These are phyloP conservation scores for Aplysia californica DNA, from an alignment of 1,140 invertebrate species.

Conservation along the genomic window DNA sequence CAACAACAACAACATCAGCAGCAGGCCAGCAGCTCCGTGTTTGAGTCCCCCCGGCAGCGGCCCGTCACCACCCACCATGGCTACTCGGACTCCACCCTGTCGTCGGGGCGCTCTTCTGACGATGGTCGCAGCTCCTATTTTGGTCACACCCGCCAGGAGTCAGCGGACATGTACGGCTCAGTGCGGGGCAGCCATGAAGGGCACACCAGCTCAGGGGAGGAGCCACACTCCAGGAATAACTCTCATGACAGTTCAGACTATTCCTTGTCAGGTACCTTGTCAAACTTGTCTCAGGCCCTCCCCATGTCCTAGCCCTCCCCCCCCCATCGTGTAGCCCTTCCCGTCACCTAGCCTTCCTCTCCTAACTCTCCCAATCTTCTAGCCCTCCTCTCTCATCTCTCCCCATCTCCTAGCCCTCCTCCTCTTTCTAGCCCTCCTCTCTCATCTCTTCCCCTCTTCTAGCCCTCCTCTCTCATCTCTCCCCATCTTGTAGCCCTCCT, in stretches of 20 bases:
- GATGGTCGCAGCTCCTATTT: conserved; percentile 41
- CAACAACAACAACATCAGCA: neutral
- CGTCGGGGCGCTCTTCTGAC: conserved; percentile 42
- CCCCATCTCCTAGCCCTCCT: too few species aligned
- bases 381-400: too few species aligned
- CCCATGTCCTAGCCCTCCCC: too few species aligned
- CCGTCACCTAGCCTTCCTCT: too few species aligned
- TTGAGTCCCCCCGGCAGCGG: conserved; percentile 11
- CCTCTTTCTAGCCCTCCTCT: too few species aligned
- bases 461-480: too few species aligned
- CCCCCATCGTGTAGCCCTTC: too few species aligned
- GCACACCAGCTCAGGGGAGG: conserved; percentile 49
- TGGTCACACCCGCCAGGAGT: conserved; percentile 33
- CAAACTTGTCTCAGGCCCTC: too few species aligned
- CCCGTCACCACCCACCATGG: conserved; percentile 35
- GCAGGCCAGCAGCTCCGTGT: neutral
- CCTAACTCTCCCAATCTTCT: too few species aligned
- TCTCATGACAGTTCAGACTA: conserved; percentile 58
- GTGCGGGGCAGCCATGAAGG: conserved; percentile 38
- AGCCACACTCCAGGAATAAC: conserved; percentile 49
- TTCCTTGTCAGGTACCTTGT: conserved; percentile 45
- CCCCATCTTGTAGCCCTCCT: too few species aligned
- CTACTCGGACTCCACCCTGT: conserved; percentile 55
- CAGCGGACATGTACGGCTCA: conserved; percentile 35
- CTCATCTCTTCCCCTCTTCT: too few species aligned